Evolutionary conservation across 2,888 invertebrate genomes (phyloP), one percentile per base, ranked within the genome.

Genomic region (Ophioninae sp.): DNA sequence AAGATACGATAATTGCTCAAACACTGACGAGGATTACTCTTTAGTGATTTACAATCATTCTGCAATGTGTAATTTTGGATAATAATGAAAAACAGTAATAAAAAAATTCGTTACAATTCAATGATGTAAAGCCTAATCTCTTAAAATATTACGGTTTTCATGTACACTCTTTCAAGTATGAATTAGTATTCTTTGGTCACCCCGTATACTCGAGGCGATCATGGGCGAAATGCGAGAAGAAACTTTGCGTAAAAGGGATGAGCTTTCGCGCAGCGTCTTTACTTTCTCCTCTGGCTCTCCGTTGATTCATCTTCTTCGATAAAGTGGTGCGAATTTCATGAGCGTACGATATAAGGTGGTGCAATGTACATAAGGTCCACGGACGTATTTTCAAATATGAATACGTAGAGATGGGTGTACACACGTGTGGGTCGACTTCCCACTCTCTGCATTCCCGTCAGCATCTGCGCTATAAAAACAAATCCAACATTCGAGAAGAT

Each of bases 381-480:
- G 6, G 74, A 61, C 50, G 41, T 50, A 10, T 50, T 30, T 64
- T 20, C 13, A 61, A 37, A 13, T n/a, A 65, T 50, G 23, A 10
- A 64, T 44, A 20, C 56, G 39, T 44, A 64, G 57, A 7, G 21
- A 50, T 69, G 41, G 62, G 39, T 62, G 74, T 74, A 39, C 56
- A 10, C 56, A 62, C 17, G 39, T 65, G 50, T 69, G 17, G 21
- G 41, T 72, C 61, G 64, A 70, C 50, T 78, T 79, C 75, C 75
- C 56, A 56, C 77, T 64, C 62, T 50, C 44, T 72, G 77, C 76
- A 83, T 83, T 83, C 80, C 79, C 76, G 83, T 41, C 73, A 73
- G 64, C 64, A 69, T 80, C 80, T 80, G 80, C 79, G 64, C 77
- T 64, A 73, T 76, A 83, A 83, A 80, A 83, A 80, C 80, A 83